phyloP scores from a whole-genome alignment of 2,888 invertebrate species.

The Polyploca ridens region DNA sequence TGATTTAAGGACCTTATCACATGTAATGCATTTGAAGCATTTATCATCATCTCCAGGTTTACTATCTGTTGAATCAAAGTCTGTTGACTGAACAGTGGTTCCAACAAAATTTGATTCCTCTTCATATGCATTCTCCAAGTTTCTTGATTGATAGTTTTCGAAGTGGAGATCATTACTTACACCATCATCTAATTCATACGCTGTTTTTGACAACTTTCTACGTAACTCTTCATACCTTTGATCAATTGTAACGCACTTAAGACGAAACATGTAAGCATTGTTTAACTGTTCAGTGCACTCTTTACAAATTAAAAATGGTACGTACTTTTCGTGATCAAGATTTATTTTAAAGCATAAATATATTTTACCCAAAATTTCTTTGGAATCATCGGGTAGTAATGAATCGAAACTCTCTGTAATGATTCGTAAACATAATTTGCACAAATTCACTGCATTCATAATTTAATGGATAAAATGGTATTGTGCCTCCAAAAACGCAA shows the following conservation, averaged over 20 bases:
- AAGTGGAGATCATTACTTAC: not conserved
- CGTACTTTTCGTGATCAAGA: slow-evolving; percentile 45
- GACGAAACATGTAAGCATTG: slow-evolving; percentile 56
- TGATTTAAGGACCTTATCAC: slow-evolving; percentile 64
- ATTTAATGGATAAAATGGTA: too few species aligned
- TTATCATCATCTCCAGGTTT: not conserved
- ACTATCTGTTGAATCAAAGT: not conserved
- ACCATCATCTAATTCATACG: not conserved
- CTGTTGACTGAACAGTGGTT: not conserved
- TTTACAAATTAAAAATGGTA: slow-evolving; percentile 61
- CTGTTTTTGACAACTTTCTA: not conserved
- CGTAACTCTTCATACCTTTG: slow-evolving; percentile 48
- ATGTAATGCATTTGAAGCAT: slow-evolving; percentile 51
- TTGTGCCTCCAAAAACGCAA: too few species aligned
- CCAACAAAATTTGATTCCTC: not conserved
- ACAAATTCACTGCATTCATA: not conserved
- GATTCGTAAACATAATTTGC: not conserved
- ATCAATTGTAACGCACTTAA: slow-evolving; percentile 64
- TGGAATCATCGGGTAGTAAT: slow-evolving; percentile 37
- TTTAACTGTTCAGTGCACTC: slow-evolving; percentile 60
- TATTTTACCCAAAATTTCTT: slow-evolving; percentile 56
- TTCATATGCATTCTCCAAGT: slow-evolving; percentile 1
- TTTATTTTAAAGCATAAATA: slow-evolving; percentile 63
- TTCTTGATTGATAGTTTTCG: slow-evolving; percentile 7
- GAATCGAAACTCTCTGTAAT: not conserved